Evolutionary conservation across 35 echinoderm and acorn worm genomes (phyloP).

Genomic region (Nesometra sesokonis): DNA sequence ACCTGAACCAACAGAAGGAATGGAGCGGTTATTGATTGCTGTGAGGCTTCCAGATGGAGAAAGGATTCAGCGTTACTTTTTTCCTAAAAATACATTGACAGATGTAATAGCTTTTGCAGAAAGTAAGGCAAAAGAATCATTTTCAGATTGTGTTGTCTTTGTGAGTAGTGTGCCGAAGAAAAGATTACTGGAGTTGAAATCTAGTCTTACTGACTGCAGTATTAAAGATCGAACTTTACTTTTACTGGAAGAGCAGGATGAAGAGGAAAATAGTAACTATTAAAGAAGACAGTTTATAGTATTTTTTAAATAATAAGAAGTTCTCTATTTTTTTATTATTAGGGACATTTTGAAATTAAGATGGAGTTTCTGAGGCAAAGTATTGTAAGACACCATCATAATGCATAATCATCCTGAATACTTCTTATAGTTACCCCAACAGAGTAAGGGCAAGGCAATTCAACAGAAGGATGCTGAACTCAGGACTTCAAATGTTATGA

Average conservation of each 20-base stretch:
- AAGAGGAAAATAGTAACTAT: neutral
- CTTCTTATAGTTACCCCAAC: too few relatives aligned
- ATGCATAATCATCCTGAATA: too few relatives aligned
- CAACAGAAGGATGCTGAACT: too few relatives aligned
- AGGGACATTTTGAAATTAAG: too few relatives aligned
- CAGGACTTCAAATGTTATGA: too few relatives aligned
- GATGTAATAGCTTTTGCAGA: slow-evolving; percentile 39
- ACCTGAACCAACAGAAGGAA: neutral
- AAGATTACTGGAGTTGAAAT: slow-evolving; percentile 15
- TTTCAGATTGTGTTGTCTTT: slow-evolving; percentile 24
- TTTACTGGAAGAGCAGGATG: slow-evolving; percentile 54
- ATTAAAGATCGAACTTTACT: slow-evolving; percentile 41
- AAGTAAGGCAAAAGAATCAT: neutral
- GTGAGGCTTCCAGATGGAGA: slow-evolving; percentile 45
- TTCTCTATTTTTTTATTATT: too few relatives aligned
- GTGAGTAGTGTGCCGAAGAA: slow-evolving; percentile 53
- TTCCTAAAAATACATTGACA: slow-evolving; percentile 1
- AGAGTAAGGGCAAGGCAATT: too few relatives aligned
- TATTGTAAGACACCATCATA: too few relatives aligned
- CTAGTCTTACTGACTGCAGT: slow-evolving; percentile 13
- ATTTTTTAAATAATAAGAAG: too few relatives aligned
- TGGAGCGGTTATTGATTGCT: slow-evolving; percentile 37
- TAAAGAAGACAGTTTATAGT: too few relatives aligned
- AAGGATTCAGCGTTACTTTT: slow-evolving; percentile 50
- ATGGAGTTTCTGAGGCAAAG: too few relatives aligned